Base-by-base conservation (phyloP, 2,888 invertebrate genomes). In the Operophtera brumata region DNA sequence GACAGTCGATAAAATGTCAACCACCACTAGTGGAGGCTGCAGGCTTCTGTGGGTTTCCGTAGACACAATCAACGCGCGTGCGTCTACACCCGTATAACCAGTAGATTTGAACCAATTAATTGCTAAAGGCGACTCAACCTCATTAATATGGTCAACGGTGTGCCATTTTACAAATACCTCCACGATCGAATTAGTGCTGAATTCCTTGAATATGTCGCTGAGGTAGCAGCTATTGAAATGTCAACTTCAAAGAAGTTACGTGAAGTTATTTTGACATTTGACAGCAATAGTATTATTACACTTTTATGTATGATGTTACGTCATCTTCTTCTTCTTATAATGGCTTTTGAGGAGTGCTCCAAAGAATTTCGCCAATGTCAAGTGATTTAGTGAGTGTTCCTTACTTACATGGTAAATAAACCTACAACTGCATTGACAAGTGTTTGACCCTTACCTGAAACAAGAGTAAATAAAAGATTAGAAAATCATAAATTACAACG, bases 361-460 rank as follows among this genome's bases (percentile, higher is more conserved):
- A n/a, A n/a, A n/a, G n/a, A 30, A 30, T 30, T 30, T 30, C 7
- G 30, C 30, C 9, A 30, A 30, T 30, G 20, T 4, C 4, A 20
- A 20, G 20, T n/a, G 20, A 20, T 3, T 20, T 20, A 20, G 20
- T 20, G 20, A 20, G 20, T 20, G 20, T 20, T 20, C 20, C 20
- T 7, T 30, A 30, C 30, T 30, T 30, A 30, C 30, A 9, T 9
- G 30, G 30, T 9, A 1, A 30, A 30, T 8, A 8, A 8, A 30
- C 2, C n/a, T 13, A 37, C 37, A 37, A 13, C 14, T 13, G 37
- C 3, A 34, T 13, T 37, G 2, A 14, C 5, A 4, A 20, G 9
- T 13, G 8, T 37, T 37, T 8, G 14, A 13, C 52, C 55, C 71
- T 68, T 69, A 73, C 72, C 72, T 73, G 70, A 46, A 73, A 72